Conservation (phyloP, 2,888 invertebrate species). For the Scrobipalpa atriplicella region DNA sequence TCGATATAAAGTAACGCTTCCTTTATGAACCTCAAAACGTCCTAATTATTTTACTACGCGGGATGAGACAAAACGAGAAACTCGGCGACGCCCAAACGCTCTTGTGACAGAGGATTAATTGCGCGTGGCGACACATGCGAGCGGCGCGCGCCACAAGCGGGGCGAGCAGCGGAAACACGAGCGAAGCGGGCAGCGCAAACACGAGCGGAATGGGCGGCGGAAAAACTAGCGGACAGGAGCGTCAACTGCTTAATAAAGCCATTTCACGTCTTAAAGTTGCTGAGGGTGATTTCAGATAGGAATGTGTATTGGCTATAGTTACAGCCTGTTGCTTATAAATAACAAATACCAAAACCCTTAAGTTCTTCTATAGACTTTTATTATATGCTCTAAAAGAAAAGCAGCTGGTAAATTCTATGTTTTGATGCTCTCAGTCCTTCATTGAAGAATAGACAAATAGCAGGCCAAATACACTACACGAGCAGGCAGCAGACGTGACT, state of each 20-base stretch:
- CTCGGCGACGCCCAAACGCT: conserved; percentile 80
- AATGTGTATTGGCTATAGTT: too few species aligned
- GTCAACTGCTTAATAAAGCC: neutral
- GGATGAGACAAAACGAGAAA: conserved; percentile 74
- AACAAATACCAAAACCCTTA: too few species aligned
- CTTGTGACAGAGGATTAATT: conserved; percentile 82
- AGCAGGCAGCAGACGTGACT: neutral
- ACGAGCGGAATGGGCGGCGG: neutral
- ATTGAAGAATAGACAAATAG: neutral
- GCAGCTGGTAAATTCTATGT: too few species aligned
- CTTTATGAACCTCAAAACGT: conserved; percentile 82
- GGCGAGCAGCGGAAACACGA: conserved; percentile 38
- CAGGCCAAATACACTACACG: neutral
- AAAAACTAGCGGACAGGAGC: too few species aligned
- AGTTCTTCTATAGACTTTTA: too few species aligned
- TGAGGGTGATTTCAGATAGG: too few species aligned
- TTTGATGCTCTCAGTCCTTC: too few species aligned
- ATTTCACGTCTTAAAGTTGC: too few species aligned
- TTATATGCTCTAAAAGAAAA: too few species aligned
- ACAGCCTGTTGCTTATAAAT: too few species aligned
- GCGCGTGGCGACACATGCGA: conserved; percentile 78
- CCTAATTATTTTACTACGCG: conserved; percentile 80
- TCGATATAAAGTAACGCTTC: conserved; percentile 82
- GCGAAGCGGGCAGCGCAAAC: conserved; percentile 39
- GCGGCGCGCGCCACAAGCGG: conserved; percentile 39